Percentiles rank a stretch among this genome's conserved stretches.
These are phyloP conservation scores for Indicator indicator DNA, from an alignment of 2,113 vertebrate species.

Conservation along the genomic window DNA sequence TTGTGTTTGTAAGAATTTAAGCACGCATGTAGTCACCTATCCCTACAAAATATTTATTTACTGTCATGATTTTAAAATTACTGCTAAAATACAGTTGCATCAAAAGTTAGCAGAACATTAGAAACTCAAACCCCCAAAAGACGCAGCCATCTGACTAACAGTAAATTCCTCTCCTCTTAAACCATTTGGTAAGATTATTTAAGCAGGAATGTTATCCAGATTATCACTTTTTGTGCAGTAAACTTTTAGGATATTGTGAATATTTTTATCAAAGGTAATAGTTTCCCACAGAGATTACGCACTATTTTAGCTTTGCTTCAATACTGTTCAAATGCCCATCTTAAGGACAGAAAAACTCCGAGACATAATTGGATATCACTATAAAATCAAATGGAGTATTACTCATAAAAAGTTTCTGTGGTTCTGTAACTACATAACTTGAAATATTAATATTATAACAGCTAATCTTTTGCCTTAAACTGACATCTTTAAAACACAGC, in stretches of 20 bases:
- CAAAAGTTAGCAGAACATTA: neutral
- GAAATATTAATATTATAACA: neutral
- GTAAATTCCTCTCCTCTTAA: neutral
- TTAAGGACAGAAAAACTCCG: slow-evolving; percentile 24
- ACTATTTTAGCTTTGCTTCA: slow-evolving; percentile 42
- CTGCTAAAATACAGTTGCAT: neutral
- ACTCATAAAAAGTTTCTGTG: neutral
- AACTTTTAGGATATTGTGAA: slow-evolving; percentile 50
- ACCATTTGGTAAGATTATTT: neutral
- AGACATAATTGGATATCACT: slow-evolving; percentile 1
- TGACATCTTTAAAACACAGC: neutral
- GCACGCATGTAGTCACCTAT: neutral
- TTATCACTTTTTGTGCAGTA: neutral
- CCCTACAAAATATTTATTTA: neutral
- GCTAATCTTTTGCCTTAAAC: neutral
- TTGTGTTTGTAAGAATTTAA: slow-evolving; percentile 53
- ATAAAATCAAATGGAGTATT: neutral
- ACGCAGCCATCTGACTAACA: neutral
- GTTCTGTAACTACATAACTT: neutral
- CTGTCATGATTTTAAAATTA: neutral
- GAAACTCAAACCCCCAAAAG: neutral
- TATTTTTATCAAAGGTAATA: slow-evolving; percentile 43
- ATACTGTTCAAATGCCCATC: neutral
- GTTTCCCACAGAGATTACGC: slow-evolving; percentile 30
- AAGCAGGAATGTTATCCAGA: neutral